Conservation (phyloP, 2,888 invertebrate genomes). For the Eupithecia subfuscata region DNA sequence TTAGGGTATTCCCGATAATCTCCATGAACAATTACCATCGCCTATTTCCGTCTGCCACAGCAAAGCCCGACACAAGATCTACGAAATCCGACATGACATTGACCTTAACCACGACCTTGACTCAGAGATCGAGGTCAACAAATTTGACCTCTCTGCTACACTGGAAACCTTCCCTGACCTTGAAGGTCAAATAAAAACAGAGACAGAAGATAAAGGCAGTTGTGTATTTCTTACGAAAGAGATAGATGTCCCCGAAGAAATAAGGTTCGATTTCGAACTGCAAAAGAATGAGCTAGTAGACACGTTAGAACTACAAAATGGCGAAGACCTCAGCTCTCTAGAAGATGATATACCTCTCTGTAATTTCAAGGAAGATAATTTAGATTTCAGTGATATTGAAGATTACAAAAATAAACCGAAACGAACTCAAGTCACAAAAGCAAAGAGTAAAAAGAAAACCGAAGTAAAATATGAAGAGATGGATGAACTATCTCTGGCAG, state of each 20-base stretch:
- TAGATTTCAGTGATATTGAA: constrained; percentile 15
- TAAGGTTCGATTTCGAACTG: constrained; percentile 16
- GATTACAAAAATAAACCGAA: background rate
- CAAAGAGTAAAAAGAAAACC: constrained; percentile 2
- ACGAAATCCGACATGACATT: constrained; percentile 4
- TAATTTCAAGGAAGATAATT: constrained; percentile 26
- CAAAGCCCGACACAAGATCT: constrained; percentile 15
- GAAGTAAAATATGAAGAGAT: constrained; percentile 27
- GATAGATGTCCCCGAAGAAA: background rate
- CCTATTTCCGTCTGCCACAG: constrained; percentile 13
- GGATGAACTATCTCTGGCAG: constrained; percentile 25
- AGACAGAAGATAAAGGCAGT: constrained; percentile 17
- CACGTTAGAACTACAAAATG: constrained; percentile 12
- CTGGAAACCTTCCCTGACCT: background rate
- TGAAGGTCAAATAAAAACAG: constrained; percentile 19
- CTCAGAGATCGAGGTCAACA: constrained; percentile 4
- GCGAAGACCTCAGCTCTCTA: constrained; percentile 9
- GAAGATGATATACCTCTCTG: constrained; percentile 29
- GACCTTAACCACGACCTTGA: constrained; percentile 12
- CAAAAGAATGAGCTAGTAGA: constrained; percentile 24
- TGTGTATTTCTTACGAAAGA: constrained; percentile 24
- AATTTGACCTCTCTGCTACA: background rate
- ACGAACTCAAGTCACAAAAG: background rate
- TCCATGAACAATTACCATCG: constrained; percentile 22
- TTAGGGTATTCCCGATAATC: constrained; percentile 21